phyloP scores from a whole-genome alignment of 2,113 vertebrate species.

The Notothenia coriiceps region DNA sequence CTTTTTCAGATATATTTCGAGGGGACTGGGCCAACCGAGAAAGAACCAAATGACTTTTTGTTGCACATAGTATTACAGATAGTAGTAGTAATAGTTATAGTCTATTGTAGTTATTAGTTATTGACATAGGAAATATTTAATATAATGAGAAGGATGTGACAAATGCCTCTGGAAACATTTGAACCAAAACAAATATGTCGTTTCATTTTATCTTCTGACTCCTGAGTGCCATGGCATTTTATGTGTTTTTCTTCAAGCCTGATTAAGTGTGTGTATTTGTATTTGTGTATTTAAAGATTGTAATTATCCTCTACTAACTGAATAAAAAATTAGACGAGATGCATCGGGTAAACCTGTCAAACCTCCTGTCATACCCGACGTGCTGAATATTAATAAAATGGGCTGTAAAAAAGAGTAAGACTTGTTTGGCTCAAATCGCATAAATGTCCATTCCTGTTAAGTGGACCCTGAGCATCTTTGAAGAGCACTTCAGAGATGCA shows the following conservation, averaged over 20 bases:
- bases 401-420: background rate
- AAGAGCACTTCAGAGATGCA: background rate
- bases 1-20: slow-evolving; percentile 11
- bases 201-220: background rate
- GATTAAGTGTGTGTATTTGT: background rate
- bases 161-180: background rate
- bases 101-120: background rate
- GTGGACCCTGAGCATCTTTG: background rate
- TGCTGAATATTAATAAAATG: background rate
- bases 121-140: background rate
- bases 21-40: slow-evolving; percentile 4
- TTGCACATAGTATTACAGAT: background rate
- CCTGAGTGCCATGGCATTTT: background rate
- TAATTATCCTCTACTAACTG: background rate
- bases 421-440: background rate
- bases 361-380: background rate
- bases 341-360: background rate
- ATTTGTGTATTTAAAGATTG: background rate
- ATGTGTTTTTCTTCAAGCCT: background rate
- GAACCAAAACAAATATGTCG: background rate
- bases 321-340: background rate
- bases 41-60: slow-evolving; percentile 3
- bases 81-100: too few species aligned
- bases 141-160: background rate
- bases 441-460: background rate